Conservation (phyloP, 2,888 invertebrate species). For the Agrotis exclamationis region DNA sequence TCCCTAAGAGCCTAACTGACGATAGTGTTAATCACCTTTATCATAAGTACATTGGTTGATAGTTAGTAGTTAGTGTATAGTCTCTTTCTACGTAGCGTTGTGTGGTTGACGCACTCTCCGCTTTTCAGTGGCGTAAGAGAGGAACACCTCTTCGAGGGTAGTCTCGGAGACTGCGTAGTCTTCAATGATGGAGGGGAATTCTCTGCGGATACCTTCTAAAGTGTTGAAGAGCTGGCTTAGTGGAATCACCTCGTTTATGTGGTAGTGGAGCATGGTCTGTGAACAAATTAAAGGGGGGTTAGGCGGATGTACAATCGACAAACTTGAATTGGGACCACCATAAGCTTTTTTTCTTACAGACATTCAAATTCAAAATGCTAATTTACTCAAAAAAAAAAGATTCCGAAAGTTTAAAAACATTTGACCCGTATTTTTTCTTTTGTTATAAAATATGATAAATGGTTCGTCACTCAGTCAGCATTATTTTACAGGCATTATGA, state of each 20-base stretch:
- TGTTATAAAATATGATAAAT: too few species aligned
- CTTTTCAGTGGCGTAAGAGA: constrained; percentile 82
- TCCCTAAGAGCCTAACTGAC: background rate
- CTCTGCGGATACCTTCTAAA: constrained; percentile 89
- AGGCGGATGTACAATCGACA: background rate
- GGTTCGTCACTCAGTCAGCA: too few species aligned
- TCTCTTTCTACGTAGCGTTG: background rate
- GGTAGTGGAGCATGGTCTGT: constrained; percentile 93
- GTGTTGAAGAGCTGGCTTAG: constrained; percentile 92
- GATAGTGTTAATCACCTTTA: background rate
- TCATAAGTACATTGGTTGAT: constrained; percentile 6
- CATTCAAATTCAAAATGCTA: too few species aligned
- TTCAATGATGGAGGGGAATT: constrained; percentile 88
- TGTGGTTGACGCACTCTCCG: background rate
- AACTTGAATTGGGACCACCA: too few species aligned
- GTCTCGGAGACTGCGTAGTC: constrained; percentile 96
- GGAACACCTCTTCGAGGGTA: constrained; percentile 95
- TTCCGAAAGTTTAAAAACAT: too few species aligned
- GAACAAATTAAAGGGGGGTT: constrained; percentile 1
- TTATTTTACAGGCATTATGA: too few species aligned
- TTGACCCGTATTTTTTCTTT: too few species aligned
- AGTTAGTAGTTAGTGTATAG: too few species aligned
- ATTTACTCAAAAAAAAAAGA: too few species aligned
- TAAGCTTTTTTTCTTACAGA: too few species aligned
- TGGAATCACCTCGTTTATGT: constrained; percentile 92